Evolutionary conservation across 2,113 vertebrate genomes (phyloP).

Genomic region (Aspidoscelis tigris): DNA sequence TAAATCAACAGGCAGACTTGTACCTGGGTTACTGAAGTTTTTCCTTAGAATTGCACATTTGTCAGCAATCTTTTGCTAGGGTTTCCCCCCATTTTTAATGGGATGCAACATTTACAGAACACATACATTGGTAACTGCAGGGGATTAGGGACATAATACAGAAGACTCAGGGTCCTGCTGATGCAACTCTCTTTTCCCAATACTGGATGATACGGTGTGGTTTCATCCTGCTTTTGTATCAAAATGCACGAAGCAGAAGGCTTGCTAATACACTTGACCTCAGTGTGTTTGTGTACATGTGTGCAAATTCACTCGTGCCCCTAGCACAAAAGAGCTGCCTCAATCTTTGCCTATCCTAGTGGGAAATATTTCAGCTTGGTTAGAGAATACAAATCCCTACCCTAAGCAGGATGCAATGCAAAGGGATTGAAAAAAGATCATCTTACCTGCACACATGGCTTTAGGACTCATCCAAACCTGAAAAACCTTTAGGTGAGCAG

Average conservation of each 20-base stretch:
- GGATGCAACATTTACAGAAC: neutral
- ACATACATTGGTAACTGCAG: neutral
- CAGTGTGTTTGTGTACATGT: neutral
- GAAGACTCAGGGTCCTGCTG: neutral
- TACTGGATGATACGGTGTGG: neutral
- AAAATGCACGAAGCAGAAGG: neutral
- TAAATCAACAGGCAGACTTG: neutral
- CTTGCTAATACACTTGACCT: neutral
- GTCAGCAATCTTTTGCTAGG: neutral
- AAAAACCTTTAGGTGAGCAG: neutral
- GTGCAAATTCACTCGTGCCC: too few relatives aligned
- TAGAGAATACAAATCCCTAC: neutral
- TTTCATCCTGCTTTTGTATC: neutral
- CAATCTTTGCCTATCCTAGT: neutral
- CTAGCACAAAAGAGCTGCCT: neutral
- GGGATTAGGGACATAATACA: neutral
- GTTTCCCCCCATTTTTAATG: too few relatives aligned
- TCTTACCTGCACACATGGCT: constrained; percentile 10
- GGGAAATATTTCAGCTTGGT: neutral
- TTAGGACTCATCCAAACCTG: neutral
- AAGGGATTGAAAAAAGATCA: neutral
- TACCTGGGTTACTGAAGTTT: neutral
- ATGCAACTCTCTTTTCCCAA: neutral
- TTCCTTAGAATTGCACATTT: neutral
- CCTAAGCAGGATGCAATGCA: neutral